A percentile compares a stretch with the other conserved stretches of the same genome.
Evolutionary conservation across 2,113 vertebrate species (phyloP).

Genomic region (Puntigrus tetrazona): DNA sequence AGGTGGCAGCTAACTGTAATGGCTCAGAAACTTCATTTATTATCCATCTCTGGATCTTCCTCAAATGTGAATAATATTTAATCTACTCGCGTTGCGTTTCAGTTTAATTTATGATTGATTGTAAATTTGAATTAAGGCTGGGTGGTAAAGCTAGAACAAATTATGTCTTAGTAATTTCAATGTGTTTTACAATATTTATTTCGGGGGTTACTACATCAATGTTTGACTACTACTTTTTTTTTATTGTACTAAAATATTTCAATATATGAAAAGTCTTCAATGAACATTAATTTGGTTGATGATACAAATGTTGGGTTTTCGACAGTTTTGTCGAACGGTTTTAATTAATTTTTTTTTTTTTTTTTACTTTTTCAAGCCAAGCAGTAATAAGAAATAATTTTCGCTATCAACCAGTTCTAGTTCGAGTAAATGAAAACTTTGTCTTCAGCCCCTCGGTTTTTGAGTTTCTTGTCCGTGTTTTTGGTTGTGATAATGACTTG

Average conservation of each 20-base stretch:
- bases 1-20: not conserved
- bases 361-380: no score
- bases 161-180: not conserved
- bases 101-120: not conserved
- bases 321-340: no score
- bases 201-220: not conserved
- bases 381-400: no score
- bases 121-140: not conserved
- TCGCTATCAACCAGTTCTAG: not conserved
- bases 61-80: not conserved
- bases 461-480: conserved; percentile 7
- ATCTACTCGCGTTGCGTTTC: not conserved
- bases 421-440: not conserved
- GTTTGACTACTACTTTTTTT: not conserved
- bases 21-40: not conserved
- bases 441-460: not conserved
- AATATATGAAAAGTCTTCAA: not conserved
- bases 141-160: not conserved
- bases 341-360: no score
- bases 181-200: not conserved
- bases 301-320: no score
- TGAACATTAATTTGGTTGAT: no score
- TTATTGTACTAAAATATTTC: not conserved
- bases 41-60: not conserved
- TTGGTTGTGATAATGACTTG: conserved; percentile 31